Evolutionary conservation across 2,888 invertebrate species (phyloP).

Genomic region (Rhingia campestris): DNA sequence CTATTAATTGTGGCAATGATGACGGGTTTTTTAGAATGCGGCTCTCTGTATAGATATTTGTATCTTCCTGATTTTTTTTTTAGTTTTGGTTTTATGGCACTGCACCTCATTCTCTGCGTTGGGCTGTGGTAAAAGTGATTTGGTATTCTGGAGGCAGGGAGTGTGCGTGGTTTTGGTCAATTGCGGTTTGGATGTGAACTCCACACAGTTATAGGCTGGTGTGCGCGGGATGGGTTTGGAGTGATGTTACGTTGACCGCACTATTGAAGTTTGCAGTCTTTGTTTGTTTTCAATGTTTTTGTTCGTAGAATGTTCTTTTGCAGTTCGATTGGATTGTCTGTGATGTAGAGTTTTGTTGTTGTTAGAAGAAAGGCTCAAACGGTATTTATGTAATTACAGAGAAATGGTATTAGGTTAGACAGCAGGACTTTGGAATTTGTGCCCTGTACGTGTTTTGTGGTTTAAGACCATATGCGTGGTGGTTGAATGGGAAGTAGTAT

Average conservation of each 20-base stretch:
- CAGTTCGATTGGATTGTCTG: conserved; percentile 4
- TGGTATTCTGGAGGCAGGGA: conserved; percentile 60
- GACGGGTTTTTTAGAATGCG: conserved; percentile 56
- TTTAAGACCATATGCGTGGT: too few species aligned
- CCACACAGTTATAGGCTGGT: conserved; percentile 8
- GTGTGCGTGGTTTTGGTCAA: conserved; percentile 51
- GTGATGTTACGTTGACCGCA: conserved; percentile 47
- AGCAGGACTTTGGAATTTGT: too few species aligned
- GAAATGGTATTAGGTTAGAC: too few species aligned
- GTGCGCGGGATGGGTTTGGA: conserved; percentile 41
- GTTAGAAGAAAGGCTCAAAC: too few species aligned
- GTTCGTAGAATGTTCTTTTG: conserved; percentile 13
- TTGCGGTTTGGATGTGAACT: conserved; percentile 37
- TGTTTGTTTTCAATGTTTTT: conserved; percentile 18
- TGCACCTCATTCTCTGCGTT: conserved; percentile 56
- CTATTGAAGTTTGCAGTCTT: conserved; percentile 38
- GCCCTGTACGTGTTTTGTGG: too few species aligned
- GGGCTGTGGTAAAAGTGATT: conserved; percentile 67
- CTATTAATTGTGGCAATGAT: conserved; percentile 35
- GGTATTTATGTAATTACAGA: too few species aligned
- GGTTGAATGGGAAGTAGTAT: too few species aligned
- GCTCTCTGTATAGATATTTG: conserved; percentile 46
- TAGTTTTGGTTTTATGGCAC: conserved; percentile 42
- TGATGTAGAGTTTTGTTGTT: neutral
- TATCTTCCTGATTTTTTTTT: conserved; percentile 63